Conservation (phyloP, 2,113 vertebrate species). For the Phoxinus phoxinus region DNA sequence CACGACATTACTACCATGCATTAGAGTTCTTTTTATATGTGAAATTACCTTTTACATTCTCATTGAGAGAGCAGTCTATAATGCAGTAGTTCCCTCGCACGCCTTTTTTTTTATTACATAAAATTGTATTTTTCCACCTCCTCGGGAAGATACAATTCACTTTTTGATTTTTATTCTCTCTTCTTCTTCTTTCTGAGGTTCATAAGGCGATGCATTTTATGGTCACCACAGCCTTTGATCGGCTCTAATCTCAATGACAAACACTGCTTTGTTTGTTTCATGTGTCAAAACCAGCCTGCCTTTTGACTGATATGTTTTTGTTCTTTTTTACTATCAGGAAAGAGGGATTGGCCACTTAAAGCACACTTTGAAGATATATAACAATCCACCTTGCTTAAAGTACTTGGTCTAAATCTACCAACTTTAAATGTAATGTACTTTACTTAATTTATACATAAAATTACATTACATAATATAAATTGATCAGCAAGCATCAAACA, state of each 20-base stretch:
- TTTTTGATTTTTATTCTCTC: conserved; percentile 69
- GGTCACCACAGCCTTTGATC: conserved; percentile 78
- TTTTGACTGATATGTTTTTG: conserved; percentile 73
- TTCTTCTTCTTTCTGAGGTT: conserved; percentile 65
- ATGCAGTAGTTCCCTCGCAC: conserved; percentile 76
- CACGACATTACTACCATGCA: conserved; percentile 85
- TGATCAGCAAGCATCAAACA: no score
- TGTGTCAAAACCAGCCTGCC: conserved; percentile 63
- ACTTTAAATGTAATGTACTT: neutral
- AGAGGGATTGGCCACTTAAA: conserved; percentile 65
- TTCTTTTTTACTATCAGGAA: conserved; percentile 64
- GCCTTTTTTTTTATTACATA: conserved; percentile 73
- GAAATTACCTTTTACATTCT: conserved; percentile 88
- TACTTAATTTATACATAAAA: neutral
- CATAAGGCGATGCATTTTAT: conserved; percentile 74
- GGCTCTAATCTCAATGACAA: conserved; percentile 75
- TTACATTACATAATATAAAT: neutral
- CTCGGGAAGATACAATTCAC: conserved; percentile 73
- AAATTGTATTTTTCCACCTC: conserved; percentile 61
- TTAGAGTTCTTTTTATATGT: conserved; percentile 85
- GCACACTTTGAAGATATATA: conserved; percentile 72
- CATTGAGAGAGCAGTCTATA: conserved; percentile 82
- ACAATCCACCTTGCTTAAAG: conserved; percentile 65
- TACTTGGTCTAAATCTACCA: conserved; percentile 52
- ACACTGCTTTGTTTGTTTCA: conserved; percentile 70